Evolutionary conservation across 2,888 invertebrate genomes (phyloP).

Genomic region (Eupithecia centaureata): DNA sequence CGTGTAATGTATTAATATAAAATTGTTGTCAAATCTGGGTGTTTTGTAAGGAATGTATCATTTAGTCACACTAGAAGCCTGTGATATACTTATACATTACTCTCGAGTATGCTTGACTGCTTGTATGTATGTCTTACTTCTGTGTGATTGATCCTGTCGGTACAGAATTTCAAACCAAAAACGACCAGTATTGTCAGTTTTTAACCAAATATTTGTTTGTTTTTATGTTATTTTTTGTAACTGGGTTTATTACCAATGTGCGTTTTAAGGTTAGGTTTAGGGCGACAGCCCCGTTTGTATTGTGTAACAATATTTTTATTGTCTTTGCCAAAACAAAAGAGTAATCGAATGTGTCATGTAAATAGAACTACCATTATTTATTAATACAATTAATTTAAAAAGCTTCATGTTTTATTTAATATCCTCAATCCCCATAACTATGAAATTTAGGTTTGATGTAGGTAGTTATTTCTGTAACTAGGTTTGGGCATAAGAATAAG

Average conservation of each 20-base stretch:
- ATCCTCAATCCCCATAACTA: conserved; percentile 8
- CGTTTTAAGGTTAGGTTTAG: conserved; percentile 52
- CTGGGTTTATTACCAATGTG: conserved; percentile 71
- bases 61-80: conserved; percentile 80
- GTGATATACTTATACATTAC: conserved; percentile 75
- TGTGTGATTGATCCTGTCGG: conserved; percentile 60
- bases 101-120: conserved; percentile 71
- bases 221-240: conserved; percentile 54
- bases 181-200: conserved; percentile 78
- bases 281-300: conserved; percentile 56
- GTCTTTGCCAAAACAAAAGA: conserved; percentile 84
- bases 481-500: too few species aligned
- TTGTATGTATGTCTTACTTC: conserved; percentile 70
- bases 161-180: conserved; percentile 67
- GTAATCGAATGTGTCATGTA: conserved; percentile 83
- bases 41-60: conserved; percentile 70
- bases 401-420: conserved; percentile 65
- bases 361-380: conserved; percentile 85
- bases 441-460: background rate
- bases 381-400: conserved; percentile 84
- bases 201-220: conserved; percentile 72
- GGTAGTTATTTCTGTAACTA: background rate
- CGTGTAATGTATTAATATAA: conserved; percentile 48
- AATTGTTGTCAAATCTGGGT: conserved; percentile 50
- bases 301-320: conserved; percentile 82